phyloP scores from a whole-genome alignment of 2,113 vertebrate genomes.

The Setophaga coronata region DNA sequence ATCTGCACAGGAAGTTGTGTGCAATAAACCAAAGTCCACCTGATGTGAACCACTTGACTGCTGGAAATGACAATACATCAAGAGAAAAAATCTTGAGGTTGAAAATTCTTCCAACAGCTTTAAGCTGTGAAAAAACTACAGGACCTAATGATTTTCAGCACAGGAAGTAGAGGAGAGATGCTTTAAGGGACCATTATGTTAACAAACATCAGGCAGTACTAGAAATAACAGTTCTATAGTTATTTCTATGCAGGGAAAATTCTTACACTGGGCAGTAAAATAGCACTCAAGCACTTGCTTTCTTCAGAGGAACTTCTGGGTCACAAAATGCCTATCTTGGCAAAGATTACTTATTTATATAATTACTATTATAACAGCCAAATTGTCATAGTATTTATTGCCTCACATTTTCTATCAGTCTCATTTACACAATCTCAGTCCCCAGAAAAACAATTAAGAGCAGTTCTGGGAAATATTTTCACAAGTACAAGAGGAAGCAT shows the following conservation, averaged over 20 bases:
- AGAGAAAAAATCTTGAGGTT: background rate
- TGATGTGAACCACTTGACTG: background rate
- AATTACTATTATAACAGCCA: background rate
- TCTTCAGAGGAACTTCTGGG: background rate
- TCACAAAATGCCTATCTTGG: background rate
- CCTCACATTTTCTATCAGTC: background rate
- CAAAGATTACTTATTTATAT: background rate
- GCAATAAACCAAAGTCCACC: background rate
- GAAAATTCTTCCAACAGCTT: background rate
- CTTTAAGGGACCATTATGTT: background rate
- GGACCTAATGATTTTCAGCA: background rate
- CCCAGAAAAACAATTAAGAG: background rate
- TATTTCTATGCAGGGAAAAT: background rate
- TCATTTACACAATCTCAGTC: background rate
- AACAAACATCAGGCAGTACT: background rate
- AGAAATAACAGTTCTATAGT: background rate
- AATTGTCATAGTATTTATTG: background rate
- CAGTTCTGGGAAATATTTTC: background rate
- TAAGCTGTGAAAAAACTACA: background rate
- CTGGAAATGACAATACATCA: background rate
- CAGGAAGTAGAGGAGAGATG: background rate
- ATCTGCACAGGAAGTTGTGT: accelerated
- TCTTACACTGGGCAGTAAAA: background rate
- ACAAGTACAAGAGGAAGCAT: background rate
- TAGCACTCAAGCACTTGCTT: background rate